Evolutionary conservation across 1,140 invertebrate species (phyloP), one percentile per base, ranked within the genome.

Genomic region (Druon quercuslanigerum): DNA sequence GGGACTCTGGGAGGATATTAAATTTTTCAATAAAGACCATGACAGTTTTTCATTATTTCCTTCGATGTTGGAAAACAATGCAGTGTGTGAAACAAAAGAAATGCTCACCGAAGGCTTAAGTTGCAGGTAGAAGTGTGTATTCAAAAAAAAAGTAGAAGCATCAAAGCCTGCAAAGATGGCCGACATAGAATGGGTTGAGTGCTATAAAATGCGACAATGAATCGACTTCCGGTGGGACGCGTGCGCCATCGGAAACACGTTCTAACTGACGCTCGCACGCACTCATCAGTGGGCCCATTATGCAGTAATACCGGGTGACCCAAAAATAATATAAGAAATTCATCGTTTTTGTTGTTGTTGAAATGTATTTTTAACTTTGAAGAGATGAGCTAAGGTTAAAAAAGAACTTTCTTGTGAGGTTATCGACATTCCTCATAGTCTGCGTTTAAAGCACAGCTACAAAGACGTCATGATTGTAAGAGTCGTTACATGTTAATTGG

Each of bases 211-310:
- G 60, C 25, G 57, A 60, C 54, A 51, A 70, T 76, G 70, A 76
- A 71, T 76, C 50, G 57, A 52, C 56, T 76, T 76, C 74, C 74
- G 74, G 66, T 71, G 12, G 14, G 60, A 71, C 74, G 74, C 74
- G 74, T 76, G 74, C 57, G 46, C 60, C 66, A 71, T 46, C 74
- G 74, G 74, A 76, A 71, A 33, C 46, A 70, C 50, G 51, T 71
- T 54, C 52, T 50, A 60, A 16, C 54, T 46, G 50, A 14, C 51
- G 71, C 13, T 66, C 9, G 13, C 20, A 25, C 40, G 16, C 60
- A 66, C 14, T 33, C 12, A 40, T 33, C 12, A 40, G 19, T 66
- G 57, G 57, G 57, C 20, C 25, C 57, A 66, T 66, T 66, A 66
- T 16, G 12, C 14, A 40, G 11, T 46, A 13, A 8, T 8, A 40